These are phyloP conservation scores for Leptonema lineaticorne DNA, from an alignment of 1,140 invertebrate species.

Conservation along the genomic window DNA sequence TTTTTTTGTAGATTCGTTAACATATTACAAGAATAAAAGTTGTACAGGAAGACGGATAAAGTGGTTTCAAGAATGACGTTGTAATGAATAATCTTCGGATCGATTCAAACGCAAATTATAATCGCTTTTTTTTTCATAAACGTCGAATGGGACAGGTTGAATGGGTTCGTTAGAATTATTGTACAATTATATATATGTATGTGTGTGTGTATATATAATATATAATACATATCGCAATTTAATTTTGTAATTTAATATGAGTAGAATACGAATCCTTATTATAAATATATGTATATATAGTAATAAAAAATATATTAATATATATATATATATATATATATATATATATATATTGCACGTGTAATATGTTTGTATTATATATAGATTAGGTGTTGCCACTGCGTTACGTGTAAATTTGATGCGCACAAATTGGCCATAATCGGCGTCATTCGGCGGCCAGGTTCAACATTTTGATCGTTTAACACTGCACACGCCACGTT, in stretches of 20 bases:
- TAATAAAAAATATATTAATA: no score
- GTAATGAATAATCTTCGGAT: background rate
- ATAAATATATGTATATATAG: no score
- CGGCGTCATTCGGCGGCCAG: slow-evolving; percentile 28
- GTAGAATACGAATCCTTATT: no score
- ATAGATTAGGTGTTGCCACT: slow-evolving; percentile 25
- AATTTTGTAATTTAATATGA: no score
- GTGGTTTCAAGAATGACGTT: background rate
- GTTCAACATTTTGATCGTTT: background rate
- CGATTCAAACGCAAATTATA: background rate
- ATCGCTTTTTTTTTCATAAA: background rate
- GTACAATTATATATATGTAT: background rate
- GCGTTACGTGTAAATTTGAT: slow-evolving; percentile 36
- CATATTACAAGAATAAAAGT: no score
- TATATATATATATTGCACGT: no score
- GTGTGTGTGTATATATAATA: background rate
- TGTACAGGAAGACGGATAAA: background rate
- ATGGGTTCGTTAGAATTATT: background rate
- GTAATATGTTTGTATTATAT: no score
- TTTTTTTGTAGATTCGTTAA: background rate
- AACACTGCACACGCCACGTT: background rate
- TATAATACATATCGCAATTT: no score
- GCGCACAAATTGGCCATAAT: slow-evolving; percentile 38
- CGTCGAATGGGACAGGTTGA: background rate
- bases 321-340: no score